Evolutionary conservation across 1,140 invertebrate genomes (phyloP), one percentile per base, ranked within the genome.

Genomic region (Babylonia areolata): DNA sequence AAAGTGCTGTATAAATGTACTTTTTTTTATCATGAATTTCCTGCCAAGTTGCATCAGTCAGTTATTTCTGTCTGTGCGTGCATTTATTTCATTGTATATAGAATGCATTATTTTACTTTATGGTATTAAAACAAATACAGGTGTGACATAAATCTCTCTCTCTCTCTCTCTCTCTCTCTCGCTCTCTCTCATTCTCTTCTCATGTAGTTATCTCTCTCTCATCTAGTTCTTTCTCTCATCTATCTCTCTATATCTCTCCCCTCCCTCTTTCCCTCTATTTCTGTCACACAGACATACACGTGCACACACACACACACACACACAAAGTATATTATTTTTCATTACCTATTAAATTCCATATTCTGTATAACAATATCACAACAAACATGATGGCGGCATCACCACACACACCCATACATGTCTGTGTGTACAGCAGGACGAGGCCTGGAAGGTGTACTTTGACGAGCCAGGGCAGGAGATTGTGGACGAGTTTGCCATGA

Each of bases 371-470:
- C n/a, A n/a, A n/a, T n/a, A n/a, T n/a, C n/a, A n/a, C n/a, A n/a
- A n/a, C n/a, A n/a, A n/a, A n/a, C n/a, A n/a, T n/a, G n/a, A n/a
- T n/a, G n/a, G n/a, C n/a, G n/a, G n/a, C n/a, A n/a, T n/a, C n/a
- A n/a, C n/a, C 46, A 1, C 46, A 51, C 46, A 51, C 2, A 51
- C 46, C 0, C 46, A 51, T 17, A 51, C 46, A n/a, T 64, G 58
- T 6, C 28, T 0, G 5, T n/a, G 12, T 51, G 73, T 77, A 75
- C 87, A 90, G 73, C 81, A 94, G 33, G 99, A 99, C 92, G 99
- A 99, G 91, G 98, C 97, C 0, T 99, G 99, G 99, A 99, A 99
- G 93, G 96, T 99, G 12, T 99, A 99, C 94, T 99, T 99, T 94
- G 98, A 99, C 93, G 98, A 99, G 90, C 97, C 97, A 39, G 97